These are phyloP conservation scores for Cheilosia scutellata DNA, from an alignment of 2,888 invertebrate genomes.

Conservation along the genomic window DNA sequence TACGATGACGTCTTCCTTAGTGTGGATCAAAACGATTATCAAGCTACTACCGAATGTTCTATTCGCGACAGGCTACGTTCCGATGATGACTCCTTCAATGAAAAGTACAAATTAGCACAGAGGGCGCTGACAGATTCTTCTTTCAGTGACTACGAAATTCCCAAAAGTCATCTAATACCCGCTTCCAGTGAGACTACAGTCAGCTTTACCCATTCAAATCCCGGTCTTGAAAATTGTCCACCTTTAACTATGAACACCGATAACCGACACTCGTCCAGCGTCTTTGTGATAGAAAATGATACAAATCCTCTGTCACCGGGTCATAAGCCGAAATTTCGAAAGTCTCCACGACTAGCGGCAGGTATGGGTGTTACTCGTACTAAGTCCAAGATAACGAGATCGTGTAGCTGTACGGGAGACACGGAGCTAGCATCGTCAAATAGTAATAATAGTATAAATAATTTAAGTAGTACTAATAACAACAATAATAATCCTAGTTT, in stretches of 20 bases:
- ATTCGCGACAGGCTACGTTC: constrained; percentile 81
- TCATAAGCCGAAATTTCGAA: constrained; percentile 81
- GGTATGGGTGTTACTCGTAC: constrained; percentile 63
- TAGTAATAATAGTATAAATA: constrained; percentile 71
- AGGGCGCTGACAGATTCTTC: constrained; percentile 76
- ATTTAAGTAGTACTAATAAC: constrained; percentile 70
- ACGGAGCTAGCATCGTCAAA: constrained; percentile 72
- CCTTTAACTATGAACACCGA: constrained; percentile 69
- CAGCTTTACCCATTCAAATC: constrained; percentile 76
- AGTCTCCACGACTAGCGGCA: constrained; percentile 77
- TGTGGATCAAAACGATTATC: constrained; percentile 78
- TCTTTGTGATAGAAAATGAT: constrained; percentile 81
- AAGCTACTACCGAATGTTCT: constrained; percentile 78
- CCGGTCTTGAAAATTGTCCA: constrained; percentile 58
- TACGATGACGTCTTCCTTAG: constrained; percentile 75
- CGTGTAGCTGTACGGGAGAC: constrained; percentile 75
- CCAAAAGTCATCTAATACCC: constrained; percentile 70
- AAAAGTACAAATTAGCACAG: constrained; percentile 75
- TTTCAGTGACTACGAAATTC: constrained; percentile 77
- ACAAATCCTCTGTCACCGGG: constrained; percentile 78
- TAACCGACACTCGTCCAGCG: constrained; percentile 58
- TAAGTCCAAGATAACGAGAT: constrained; percentile 72
- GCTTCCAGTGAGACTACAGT: constrained; percentile 74
- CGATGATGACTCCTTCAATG: constrained; percentile 80
- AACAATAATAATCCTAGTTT: constrained; percentile 76